phyloP scores from a whole-genome alignment of 1,140 invertebrate genomes.

The Anastrepha obliqua region DNA sequence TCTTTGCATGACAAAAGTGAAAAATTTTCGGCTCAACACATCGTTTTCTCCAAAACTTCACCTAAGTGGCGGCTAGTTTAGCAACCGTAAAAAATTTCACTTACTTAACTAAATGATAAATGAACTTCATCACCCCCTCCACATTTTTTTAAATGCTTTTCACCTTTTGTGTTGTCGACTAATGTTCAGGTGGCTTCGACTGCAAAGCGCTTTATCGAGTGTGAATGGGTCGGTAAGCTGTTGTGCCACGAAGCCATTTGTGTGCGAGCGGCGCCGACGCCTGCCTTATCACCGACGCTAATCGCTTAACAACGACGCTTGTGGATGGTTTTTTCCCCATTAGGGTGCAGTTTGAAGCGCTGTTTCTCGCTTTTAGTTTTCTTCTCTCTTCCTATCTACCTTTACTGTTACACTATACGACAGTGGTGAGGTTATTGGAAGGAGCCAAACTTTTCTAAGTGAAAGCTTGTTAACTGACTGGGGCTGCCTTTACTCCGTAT shows the following conservation, averaged over 20 bases:
- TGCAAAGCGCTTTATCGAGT: neutral
- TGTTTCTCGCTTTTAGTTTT: no score
- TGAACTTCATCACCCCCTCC: neutral
- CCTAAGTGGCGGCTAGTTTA: neutral
- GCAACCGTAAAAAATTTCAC: neutral
- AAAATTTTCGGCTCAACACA: neutral
- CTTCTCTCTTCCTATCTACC: no score
- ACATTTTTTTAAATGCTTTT: neutral
- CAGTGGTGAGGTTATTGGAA: no score
- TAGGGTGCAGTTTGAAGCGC: no score
- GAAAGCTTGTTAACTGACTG: no score
- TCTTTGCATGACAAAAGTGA: neutral
- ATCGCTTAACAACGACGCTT: no score
- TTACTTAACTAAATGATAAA: constrained; percentile 12
- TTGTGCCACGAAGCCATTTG: neutral
- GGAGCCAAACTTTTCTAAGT: no score
- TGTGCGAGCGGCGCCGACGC: neutral
- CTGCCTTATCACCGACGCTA: neutral
- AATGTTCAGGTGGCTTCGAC: neutral
- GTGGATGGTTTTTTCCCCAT: no score
- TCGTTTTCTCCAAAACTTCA: neutral
- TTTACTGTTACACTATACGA: no score
- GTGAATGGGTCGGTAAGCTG: neutral
- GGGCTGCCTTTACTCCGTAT: no score
- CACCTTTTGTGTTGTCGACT: neutral